Conservation (phyloP, 2,888 invertebrate genomes). For the Chloromyia formosa region DNA sequence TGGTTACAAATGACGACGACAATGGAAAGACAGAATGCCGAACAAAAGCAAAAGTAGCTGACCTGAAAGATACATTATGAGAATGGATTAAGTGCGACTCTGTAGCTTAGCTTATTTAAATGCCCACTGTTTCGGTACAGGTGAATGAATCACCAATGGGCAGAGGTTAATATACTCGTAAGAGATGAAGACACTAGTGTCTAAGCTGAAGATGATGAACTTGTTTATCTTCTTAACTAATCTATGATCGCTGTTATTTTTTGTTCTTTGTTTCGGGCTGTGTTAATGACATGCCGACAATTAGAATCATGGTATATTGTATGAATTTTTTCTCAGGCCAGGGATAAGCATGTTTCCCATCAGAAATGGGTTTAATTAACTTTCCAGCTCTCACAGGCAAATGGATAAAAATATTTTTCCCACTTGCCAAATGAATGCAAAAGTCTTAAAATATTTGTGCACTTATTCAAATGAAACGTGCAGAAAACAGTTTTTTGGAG, state of each 20-base stretch:
- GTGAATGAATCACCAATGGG: constrained; percentile 6
- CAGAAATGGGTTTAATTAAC: too few species aligned
- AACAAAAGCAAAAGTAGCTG: constrained; percentile 42
- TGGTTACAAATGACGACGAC: background rate
- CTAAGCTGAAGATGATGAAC: constrained; percentile 23
- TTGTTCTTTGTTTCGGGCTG: constrained; percentile 4
- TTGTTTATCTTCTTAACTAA: constrained; percentile 31
- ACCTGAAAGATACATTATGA: background rate
- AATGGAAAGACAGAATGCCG: background rate
- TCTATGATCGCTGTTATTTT: background rate
- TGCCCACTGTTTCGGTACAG: background rate
- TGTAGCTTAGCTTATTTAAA: background rate
- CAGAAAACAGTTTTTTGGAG: too few species aligned
- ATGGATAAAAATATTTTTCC: too few species aligned
- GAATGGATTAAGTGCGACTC: background rate
- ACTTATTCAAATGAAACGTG: too few species aligned
- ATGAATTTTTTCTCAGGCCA: too few species aligned
- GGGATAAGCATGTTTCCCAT: too few species aligned
- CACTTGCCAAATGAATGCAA: too few species aligned
- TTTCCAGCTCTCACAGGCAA: too few species aligned
- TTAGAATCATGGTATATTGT: background rate
- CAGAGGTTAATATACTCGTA: constrained; percentile 33
- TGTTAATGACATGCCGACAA: background rate
- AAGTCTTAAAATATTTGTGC: too few species aligned
- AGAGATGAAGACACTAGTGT: constrained; percentile 7